Evolutionary conservation across 2,888 invertebrate species (phyloP).

Genomic region (Hybos culiciformis): DNA sequence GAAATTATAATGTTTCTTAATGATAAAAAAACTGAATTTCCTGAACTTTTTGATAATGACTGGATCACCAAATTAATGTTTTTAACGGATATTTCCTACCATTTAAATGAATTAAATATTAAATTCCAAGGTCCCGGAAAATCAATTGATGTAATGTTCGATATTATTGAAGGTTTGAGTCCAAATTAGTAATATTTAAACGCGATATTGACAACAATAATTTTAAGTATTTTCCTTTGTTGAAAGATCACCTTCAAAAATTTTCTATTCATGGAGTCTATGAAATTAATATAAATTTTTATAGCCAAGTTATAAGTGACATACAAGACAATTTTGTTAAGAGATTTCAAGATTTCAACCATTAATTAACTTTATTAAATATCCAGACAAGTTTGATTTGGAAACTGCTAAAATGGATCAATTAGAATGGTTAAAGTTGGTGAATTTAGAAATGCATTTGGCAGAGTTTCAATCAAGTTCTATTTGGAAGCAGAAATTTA

Average conservation of each 20-base stretch:
- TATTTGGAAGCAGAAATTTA: conserved; percentile 1
- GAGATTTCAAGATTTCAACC: conserved; percentile 1
- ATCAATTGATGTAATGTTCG: conserved; percentile 1
- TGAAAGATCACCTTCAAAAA: conserved; percentile 1
- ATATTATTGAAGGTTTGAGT: not conserved
- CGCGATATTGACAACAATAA: not conserved
- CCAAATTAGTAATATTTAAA: conserved; percentile 2
- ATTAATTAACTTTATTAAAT: conserved; percentile 1
- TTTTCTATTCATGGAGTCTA: not conserved
- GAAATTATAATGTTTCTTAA: conserved; percentile 1
- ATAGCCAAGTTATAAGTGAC: not conserved
- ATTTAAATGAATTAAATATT: conserved; percentile 1
- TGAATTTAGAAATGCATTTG: not conserved
- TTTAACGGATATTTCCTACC: not conserved
- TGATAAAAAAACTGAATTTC: not conserved
- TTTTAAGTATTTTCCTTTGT: not conserved
- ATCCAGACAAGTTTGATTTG: conserved; percentile 1
- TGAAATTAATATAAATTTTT: conserved; percentile 1
- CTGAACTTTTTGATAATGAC: not conserved
- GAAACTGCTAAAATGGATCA: conserved; percentile 1
- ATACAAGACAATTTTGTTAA: conserved; percentile 1
- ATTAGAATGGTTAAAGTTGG: not conserved
- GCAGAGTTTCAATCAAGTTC: not conserved
- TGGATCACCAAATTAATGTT: conserved; percentile 1
- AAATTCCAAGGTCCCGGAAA: not conserved